These are phyloP conservation scores for Phaethornis superciliosus DNA, from an alignment of 2,113 vertebrate species.

Conservation along the genomic window DNA sequence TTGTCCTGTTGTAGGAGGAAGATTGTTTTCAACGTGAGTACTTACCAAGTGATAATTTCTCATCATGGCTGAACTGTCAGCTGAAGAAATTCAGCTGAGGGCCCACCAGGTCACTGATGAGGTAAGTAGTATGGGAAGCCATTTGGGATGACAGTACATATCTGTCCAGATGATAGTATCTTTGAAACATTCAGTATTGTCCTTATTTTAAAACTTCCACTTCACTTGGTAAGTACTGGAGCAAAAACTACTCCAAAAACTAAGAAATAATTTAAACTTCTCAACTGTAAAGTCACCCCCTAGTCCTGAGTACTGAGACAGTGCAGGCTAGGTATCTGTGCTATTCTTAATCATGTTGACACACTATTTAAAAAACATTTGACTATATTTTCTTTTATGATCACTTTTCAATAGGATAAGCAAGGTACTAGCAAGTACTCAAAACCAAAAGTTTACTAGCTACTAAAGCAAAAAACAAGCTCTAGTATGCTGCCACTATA, in stretches of 20 bases:
- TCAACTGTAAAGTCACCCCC: neutral
- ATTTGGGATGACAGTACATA: neutral
- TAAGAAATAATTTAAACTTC: neutral
- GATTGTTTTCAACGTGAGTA: neutral
- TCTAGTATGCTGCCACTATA: neutral
- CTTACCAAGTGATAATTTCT: constrained; percentile 19
- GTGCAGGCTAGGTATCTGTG: neutral
- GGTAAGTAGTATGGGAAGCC: constrained; percentile 73
- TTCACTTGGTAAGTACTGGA: neutral
- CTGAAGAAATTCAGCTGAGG: constrained; percentile 87
- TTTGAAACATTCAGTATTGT: neutral
- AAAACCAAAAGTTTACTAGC: neutral
- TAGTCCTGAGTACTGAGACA: neutral
- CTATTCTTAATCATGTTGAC: neutral
- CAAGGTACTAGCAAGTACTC: neutral
- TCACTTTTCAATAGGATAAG: neutral
- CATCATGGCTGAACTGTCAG: constrained; percentile 88
- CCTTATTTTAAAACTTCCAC: neutral
- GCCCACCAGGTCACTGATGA: constrained; percentile 96
- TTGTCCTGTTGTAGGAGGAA: constrained; percentile 14
- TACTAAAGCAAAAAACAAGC: neutral
- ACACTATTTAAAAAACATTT: neutral
- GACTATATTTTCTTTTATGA: neutral
- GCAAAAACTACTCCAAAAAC: neutral
- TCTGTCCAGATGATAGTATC: neutral